Conservation (phyloP, 2,797 vertebrate genomes). For the Craterocephalus amniculus region DNA sequence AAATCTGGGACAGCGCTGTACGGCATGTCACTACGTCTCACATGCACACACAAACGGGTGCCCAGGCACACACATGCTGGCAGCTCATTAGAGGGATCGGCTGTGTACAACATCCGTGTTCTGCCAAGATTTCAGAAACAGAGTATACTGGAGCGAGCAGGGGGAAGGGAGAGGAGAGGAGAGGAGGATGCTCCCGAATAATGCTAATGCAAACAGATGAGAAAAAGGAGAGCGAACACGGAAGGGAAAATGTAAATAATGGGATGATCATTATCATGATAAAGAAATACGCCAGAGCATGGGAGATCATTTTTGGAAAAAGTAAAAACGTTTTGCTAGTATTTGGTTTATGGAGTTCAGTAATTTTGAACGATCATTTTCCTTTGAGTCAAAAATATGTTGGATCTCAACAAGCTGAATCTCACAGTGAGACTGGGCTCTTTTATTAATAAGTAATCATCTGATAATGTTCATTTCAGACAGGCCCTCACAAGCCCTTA, state of each 20-base stretch:
- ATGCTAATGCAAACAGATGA: neutral
- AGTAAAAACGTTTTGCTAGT: too few relatives aligned
- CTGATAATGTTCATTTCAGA: too few relatives aligned
- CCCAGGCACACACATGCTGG: constrained; percentile 37
- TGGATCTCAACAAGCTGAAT: too few relatives aligned
- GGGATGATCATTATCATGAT: neutral
- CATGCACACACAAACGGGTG: constrained; percentile 27
- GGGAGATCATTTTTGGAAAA: neutral
- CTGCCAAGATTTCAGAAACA: constrained; percentile 60
- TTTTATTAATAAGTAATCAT: too few relatives aligned
- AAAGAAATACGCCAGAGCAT: neutral
- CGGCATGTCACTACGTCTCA: constrained; percentile 39
- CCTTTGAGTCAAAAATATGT: too few relatives aligned
- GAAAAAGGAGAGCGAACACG: neutral
- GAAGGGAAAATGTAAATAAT: constrained; percentile 6
- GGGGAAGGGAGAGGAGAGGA: neutral
- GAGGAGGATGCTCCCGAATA: neutral
- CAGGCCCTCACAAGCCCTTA: too few relatives aligned
- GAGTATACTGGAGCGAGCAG: constrained; percentile 29
- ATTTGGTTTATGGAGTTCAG: too few relatives aligned
- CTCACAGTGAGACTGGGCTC: too few relatives aligned
- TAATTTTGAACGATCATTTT: too few relatives aligned
- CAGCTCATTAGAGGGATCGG: constrained; percentile 68
- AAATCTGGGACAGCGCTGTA: constrained; percentile 66
- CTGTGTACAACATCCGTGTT: constrained; percentile 50